Evolutionary conservation across 2,888 invertebrate species (phyloP).

Genomic region (Corythucha ciliata): DNA sequence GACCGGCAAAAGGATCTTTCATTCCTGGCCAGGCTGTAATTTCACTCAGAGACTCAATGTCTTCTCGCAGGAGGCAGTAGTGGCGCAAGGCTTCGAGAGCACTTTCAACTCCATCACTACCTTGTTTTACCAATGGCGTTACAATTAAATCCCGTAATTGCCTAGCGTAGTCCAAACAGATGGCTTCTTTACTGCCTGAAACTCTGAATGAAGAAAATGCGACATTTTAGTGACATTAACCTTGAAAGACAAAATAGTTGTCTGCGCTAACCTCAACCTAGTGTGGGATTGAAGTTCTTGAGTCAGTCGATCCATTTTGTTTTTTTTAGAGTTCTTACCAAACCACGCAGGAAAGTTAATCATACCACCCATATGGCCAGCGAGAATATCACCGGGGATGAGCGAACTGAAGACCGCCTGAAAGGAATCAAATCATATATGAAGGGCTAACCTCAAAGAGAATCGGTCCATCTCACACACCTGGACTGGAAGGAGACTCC

Average conservation of each 20-base stretch:
- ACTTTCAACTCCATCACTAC: conserved; percentile 59
- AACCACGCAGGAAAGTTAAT: conserved; percentile 93
- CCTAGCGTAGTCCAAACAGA: conserved; percentile 81
- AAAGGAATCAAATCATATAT: conserved; percentile 26
- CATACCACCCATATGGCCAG: conserved; percentile 66
- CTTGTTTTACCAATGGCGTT: conserved; percentile 61
- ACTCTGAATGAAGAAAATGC: conserved; percentile 46
- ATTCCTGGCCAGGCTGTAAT: conserved; percentile 73
- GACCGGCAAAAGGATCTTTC: conserved; percentile 61
- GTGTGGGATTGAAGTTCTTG: conserved; percentile 83
- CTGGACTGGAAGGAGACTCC: conserved; percentile 75
- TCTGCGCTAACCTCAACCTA: conserved; percentile 54
- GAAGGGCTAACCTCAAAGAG: conserved; percentile 1
- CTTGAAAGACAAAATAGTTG: background rate
- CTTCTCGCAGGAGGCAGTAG: conserved; percentile 82
- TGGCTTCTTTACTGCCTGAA: conserved; percentile 68
- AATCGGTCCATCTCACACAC: conserved; percentile 27
- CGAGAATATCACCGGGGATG: conserved; percentile 76
- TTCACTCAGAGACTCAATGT: conserved; percentile 81
- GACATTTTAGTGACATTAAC: background rate
- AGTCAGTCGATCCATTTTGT: conserved; percentile 69
- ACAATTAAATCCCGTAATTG: conserved; percentile 65
- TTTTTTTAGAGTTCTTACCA: conserved; percentile 81
- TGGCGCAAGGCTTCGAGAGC: conserved; percentile 66
- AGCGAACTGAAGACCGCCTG: conserved; percentile 87